A percentile compares a stretch with the other conserved stretches of the same genome.
Conservation (phyloP, 2,888 invertebrate genomes). For the Tridacna crocea region DNA sequence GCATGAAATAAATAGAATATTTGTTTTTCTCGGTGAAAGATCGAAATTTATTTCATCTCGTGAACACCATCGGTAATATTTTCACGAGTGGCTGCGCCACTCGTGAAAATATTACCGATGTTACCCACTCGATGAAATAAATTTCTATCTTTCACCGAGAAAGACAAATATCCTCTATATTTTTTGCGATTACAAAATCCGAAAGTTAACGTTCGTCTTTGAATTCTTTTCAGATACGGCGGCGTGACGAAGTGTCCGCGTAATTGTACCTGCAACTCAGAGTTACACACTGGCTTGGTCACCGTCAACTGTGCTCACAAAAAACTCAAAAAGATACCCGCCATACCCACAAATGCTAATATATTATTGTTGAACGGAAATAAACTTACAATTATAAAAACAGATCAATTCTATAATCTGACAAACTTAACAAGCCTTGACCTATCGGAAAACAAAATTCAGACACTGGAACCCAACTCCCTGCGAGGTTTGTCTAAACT, state of each 20-base stretch:
- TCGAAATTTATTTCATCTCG: no score
- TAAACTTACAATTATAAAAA: neutral
- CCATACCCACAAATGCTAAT: neutral
- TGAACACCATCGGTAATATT: no score
- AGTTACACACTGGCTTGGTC: neutral
- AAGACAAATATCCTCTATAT: no score
- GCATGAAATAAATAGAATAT: no score
- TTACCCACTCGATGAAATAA: no score
- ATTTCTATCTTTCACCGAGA: no score
- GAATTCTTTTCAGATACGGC: no score
- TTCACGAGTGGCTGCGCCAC: no score
- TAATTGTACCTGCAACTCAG: neutral
- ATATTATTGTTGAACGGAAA: neutral
- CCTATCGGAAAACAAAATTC: constrained; percentile 16
- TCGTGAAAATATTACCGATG: no score
- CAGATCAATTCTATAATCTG: constrained; percentile 1
- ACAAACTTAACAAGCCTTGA: neutral
- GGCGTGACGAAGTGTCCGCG: neutral
- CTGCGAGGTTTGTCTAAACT: constrained; percentile 1
- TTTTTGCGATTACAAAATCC: no score
- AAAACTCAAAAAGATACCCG: neutral
- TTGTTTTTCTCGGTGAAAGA: no score
- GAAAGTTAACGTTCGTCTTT: no score
- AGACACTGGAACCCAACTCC: neutral
- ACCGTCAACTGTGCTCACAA: neutral